A percentile compares a stretch with the other conserved stretches of the same genome.
Conservation (phyloP, 2,888 invertebrate species). For the Lochmaea capreae region DNA sequence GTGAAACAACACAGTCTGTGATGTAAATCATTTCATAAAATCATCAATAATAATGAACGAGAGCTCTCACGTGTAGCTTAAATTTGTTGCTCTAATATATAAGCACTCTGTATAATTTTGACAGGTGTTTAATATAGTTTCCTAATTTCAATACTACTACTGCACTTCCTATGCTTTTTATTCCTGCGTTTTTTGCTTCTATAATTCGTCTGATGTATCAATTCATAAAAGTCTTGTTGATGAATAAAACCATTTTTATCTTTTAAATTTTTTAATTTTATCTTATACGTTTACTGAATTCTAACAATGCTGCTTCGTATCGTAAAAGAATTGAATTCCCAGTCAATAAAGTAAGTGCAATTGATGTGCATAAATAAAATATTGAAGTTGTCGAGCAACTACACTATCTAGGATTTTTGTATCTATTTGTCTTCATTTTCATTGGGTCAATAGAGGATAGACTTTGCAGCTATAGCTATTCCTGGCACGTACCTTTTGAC, state of each 20-base stretch:
- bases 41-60: too few relatives aligned
- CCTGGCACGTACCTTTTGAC: conserved; percentile 43
- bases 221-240: too few relatives aligned
- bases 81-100: too few relatives aligned
- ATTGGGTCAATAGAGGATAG: conserved; percentile 41
- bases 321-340: not conserved
- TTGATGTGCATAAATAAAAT: conserved; percentile 27
- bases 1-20: not conserved
- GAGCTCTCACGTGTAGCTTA: too few relatives aligned
- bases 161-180: not conserved
- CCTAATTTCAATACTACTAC: too few relatives aligned
- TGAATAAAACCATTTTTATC: not conserved
- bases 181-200: not conserved
- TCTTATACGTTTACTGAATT: not conserved
- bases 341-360: not conserved
- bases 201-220: not conserved
- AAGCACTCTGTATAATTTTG: too few relatives aligned
- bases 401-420: conserved; percentile 39
- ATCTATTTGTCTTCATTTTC: conserved; percentile 48
- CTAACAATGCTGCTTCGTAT: not conserved
- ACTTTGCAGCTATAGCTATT: conserved; percentile 30
- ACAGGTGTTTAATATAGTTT: too few relatives aligned
- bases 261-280: not conserved
- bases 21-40: not conserved
- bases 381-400: conserved; percentile 10